A percentile compares a stretch with the other conserved stretches of the same genome.
These are phyloP conservation scores for Halichoerus grypus DNA, from an alignment of 2,113 vertebrate genomes.

Conservation along the genomic window DNA sequence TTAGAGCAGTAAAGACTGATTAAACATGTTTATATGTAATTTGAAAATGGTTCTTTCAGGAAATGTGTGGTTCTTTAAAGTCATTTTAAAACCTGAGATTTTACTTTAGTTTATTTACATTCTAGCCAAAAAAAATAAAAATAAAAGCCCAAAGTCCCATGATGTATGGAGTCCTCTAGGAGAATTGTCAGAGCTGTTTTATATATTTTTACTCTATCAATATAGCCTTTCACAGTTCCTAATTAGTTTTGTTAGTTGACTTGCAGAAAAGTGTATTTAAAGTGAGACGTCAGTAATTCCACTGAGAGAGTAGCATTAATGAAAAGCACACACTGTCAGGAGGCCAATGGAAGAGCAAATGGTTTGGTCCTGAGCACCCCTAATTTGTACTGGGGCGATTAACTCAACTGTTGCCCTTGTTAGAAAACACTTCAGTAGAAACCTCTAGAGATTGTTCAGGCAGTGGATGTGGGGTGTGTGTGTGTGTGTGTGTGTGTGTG, in stretches of 20 bases:
- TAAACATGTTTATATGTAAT: constrained; percentile 86
- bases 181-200: constrained; percentile 85
- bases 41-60: constrained; percentile 87
- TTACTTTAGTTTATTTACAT: constrained; percentile 86
- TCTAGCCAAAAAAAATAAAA: constrained; percentile 71
- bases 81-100: constrained; percentile 86
- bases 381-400: constrained; percentile 83
- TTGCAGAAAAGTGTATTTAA: constrained; percentile 84
- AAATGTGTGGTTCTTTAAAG: constrained; percentile 86
- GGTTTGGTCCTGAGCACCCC: constrained; percentile 77
- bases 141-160: constrained; percentile 69
- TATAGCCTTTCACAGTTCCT: constrained; percentile 87
- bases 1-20: constrained; percentile 84
- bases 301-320: constrained; percentile 77
- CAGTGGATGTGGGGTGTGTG: not conserved
- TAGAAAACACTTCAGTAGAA: constrained; percentile 65
- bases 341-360: constrained; percentile 78
- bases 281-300: constrained; percentile 83
- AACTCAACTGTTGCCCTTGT: constrained; percentile 75
- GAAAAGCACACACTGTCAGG: constrained; percentile 81
- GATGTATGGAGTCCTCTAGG: constrained; percentile 84
- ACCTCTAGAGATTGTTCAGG: not conserved
- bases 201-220: constrained; percentile 85
- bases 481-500: not conserved
- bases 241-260: constrained; percentile 87